Evolutionary conservation across 2,113 vertebrate genomes (phyloP), one percentile per base, ranked within the genome.

Genomic region (Argyrosomus japonicus): DNA sequence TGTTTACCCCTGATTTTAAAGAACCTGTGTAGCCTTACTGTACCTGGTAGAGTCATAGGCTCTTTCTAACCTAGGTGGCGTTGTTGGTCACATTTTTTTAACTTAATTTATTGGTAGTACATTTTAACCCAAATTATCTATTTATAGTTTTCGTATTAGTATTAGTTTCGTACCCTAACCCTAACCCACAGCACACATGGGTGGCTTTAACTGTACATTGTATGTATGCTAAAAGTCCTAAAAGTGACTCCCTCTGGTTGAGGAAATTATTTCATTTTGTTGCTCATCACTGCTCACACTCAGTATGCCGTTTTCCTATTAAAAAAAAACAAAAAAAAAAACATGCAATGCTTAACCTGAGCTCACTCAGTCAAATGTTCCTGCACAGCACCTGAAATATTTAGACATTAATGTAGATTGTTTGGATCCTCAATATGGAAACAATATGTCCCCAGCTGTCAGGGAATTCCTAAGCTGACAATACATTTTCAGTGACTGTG

Each of bases 401-500:
- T 63, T 57, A 77, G 40, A 81, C 56, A 53, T 71, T 68, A 73
- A 21, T 74, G 29, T 56, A 50, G 60, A 71, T 45, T 68, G 51
- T 68, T 74, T 78, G 47, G 21, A 65, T 76, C 8, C 14, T 76
- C 29, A 45, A 5, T 57, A 40, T 29, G 63, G 23, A 56, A 73
- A 76, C 57, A 85, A 47, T 63, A 63, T 53, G 45, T 63, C 27
- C 25, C 48, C 23, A 63, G 2, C 27, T 58, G 76, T 77, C 80
- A 61, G 50, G 60, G 29, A 62, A 68, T 61, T 51, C 21, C 4
- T 45, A 2, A 67, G 32, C 51, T 85, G 79, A 77, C 36, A 45
- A 79, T 58, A 82, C 45, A 53, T 48, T 85, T 79, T 70, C 53
- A 53, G 29, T 54, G 61, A 21, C 50, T 58, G 14, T 61, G 62